Conservation (phyloP, 2,797 vertebrate species). For the Micropoecilia bifurca region DNA sequence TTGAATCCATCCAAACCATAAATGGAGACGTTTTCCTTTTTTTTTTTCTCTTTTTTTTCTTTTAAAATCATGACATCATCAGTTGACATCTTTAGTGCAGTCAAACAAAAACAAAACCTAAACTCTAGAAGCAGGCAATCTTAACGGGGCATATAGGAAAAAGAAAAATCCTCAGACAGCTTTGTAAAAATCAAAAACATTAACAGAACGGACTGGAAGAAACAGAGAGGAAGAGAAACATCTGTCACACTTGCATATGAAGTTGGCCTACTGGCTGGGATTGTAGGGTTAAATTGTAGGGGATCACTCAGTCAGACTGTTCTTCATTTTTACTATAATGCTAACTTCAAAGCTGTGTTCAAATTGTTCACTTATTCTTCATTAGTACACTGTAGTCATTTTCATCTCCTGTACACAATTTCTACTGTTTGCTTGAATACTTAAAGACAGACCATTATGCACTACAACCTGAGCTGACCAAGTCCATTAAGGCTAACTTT, state of each 20-base stretch:
- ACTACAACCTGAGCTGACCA: neutral
- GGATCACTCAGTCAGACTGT: neutral
- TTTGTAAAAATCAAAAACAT: slow-evolving; percentile 28
- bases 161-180: slow-evolving; percentile 44
- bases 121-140: slow-evolving; percentile 69
- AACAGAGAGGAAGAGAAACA: slow-evolving; percentile 17
- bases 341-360: neutral
- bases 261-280: neutral
- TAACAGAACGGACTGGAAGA: slow-evolving; percentile 3
- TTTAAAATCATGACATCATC: slow-evolving; percentile 79
- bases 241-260: slow-evolving; percentile 27
- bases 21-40: slow-evolving; percentile 46
- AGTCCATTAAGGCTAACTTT: neutral
- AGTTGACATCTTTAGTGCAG: slow-evolving; percentile 83
- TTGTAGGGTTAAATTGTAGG: neutral
- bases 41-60: neutral
- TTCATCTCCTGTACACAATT: neutral
- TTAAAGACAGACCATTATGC: neutral
- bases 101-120: slow-evolving; percentile 54
- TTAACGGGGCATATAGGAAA: slow-evolving; percentile 33
- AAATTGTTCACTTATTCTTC: neutral
- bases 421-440: neutral
- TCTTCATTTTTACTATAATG: neutral
- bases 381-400: neutral
- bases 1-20: slow-evolving; percentile 58